Base-by-base conservation (phyloP, 2,797 vertebrate species). In the Pempheris klunzingeri region DNA sequence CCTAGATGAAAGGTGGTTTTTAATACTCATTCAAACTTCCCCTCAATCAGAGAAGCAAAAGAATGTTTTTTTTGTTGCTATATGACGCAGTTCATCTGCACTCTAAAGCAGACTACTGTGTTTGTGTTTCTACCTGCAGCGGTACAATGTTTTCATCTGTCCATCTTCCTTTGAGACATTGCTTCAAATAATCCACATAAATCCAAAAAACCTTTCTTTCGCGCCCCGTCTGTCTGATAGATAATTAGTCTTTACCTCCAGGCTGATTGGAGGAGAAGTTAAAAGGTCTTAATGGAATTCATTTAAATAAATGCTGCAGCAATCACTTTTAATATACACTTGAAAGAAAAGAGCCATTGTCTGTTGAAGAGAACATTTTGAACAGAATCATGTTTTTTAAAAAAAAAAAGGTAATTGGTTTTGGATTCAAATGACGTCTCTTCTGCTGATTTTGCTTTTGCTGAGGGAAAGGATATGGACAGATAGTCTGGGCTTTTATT, bases 291-390 rank as follows among this genome's bases (percentile, higher is more conserved):
- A 10, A 30, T 70, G 22, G 30, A 44, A 20, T 64, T 50, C 58
- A 34, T 69, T 58, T 0, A 9, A 32, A 66, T 54, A 61, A 59
- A 77, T 65, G 6, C 30, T 53, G 30, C 6, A 24, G 11, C 4
- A 41, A 60, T n/a, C n/a, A 41, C n/a, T 47, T 54, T 52, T 26
- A 44, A 72, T 53, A 39, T 11, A 32, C 26, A 50, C 26, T 36
- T 59, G 11, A 65, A 77, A 78, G 30, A 2, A 68, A 65, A 54
- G n/a, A 63, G 15, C n/a, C 3, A 20, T 47, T 47, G 2, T 72
- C 20, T 44, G 14, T 10, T 53, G 41, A 34, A 53, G 3, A 53
- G 3, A 24, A 6, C 10, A 22, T 43, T 58, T 55, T 36, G 7
- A 55, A 50, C 4, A 54, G 18, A 54, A 22, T 1, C 3, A 2